Evolutionary conservation across 2,888 invertebrate genomes (phyloP), one percentile per base, ranked within the genome.

Genomic region (Exocentrus adspersus): DNA sequence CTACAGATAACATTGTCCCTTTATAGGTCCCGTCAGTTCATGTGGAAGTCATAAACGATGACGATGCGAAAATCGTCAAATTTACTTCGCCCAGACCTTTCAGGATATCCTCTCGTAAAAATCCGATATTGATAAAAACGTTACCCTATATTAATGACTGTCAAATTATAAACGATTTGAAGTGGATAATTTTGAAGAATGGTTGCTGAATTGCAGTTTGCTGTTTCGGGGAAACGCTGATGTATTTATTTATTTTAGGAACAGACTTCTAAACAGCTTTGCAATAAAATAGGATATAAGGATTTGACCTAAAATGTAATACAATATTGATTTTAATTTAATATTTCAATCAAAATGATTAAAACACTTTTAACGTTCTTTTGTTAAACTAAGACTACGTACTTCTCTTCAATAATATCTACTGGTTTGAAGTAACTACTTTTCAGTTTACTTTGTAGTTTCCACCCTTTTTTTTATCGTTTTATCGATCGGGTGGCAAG

Each of bases 91-190:
- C 24, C 57, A 32, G 57, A 20, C 46, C 57, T 57, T 57, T 57
- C 46, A 46, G 46, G 54, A 46, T 52, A 60, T 60, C 51, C 52
- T 52, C 53, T 60, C 60, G 60, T 60, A 60, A 60, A 60, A 52
- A 52, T 60, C 60, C 60, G 52, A 60, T 60, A 60, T 60, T 60
- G 60, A 60, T 60, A 60, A 60, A 60, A 60, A 60, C 45, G 53
- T 60, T 60, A 46, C 60, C 53, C 60, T 43, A 52, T 60, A 60
- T 60, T 60, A 60, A 60, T 60, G 60, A 60, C 51, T 60, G 60
- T 60, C 60, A 60, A 60, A 60, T 60, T 53, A 53, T 53, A 57
- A 57, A 32, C 20, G 46, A 57, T 24, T 54, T 57, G 57, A 57
- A 57, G 57, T 54, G 54, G 32, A 42, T 57, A 57, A 57, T 57